Conservation (phyloP, 2,113 vertebrate species). For the Sturnus vulgaris region DNA sequence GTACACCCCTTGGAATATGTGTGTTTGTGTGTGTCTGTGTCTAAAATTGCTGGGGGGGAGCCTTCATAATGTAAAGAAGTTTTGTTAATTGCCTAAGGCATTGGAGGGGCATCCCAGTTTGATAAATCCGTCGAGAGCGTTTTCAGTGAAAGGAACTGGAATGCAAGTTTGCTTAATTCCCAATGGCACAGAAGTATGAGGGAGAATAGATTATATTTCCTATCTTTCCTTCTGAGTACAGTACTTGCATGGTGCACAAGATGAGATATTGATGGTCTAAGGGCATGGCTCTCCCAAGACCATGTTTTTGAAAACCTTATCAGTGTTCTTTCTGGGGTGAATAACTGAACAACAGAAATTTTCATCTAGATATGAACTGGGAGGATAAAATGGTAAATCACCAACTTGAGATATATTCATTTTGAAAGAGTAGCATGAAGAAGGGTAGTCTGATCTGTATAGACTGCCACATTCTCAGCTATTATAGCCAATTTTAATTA, state of each 20-base stretch:
- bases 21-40: background rate
- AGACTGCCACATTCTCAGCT: background rate
- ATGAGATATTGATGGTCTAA: background rate
- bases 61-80: background rate
- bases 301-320: background rate
- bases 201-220: background rate
- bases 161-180: background rate
- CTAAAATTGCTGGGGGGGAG: background rate
- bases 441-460: background rate
- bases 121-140: background rate
- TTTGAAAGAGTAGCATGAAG: background rate
- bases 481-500: background rate
- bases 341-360: background rate
- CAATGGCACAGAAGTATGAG: background rate
- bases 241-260: background rate
- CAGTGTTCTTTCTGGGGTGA: background rate
- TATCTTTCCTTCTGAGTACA: background rate
- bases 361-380: background rate
- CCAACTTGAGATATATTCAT: background rate
- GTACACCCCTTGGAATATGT: background rate
- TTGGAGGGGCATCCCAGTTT: background rate
- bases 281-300: background rate
- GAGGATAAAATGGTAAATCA: background rate
- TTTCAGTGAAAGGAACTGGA: background rate
- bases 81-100: background rate